Conservation (phyloP, 2,113 vertebrate genomes). For the Oryzias woworae region DNA sequence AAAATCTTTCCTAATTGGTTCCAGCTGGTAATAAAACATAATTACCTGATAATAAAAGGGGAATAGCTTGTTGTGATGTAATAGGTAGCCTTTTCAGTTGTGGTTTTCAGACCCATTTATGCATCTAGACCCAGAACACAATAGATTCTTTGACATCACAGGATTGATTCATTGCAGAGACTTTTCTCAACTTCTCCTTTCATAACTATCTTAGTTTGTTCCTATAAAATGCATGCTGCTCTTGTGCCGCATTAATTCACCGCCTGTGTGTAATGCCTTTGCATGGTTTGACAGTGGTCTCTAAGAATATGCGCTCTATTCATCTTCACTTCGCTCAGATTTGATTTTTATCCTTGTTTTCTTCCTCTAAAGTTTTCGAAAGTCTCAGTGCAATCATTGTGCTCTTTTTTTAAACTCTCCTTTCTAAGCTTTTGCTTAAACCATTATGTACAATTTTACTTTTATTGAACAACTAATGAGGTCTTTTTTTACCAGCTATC, state of each 20-base stretch:
- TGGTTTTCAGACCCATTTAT: too few species aligned
- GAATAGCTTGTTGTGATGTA: too few species aligned
- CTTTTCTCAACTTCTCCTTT: background rate
- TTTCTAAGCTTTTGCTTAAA: background rate
- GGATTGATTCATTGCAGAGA: too few species aligned
- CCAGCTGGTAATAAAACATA: background rate
- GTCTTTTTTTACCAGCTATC: constrained; percentile 29
- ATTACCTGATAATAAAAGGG: background rate
- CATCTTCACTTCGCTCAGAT: background rate
- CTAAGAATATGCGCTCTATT: constrained; percentile 1
- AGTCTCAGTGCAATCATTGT: background rate
- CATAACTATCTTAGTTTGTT: background rate
- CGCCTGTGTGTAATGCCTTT: background rate
- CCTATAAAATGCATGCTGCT: constrained; percentile 1
- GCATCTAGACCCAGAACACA: background rate
- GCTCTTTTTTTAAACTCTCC: background rate
- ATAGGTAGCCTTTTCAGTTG: too few species aligned
- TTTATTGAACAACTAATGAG: constrained; percentile 6
- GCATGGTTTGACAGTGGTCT: constrained; percentile 9
- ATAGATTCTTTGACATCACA: background rate
- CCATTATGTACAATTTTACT: background rate
- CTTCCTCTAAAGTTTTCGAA: background rate
- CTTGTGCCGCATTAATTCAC: constrained; percentile 15
- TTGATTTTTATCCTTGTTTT: background rate
- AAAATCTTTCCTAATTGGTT: background rate